Evolutionary conservation across 2,113 vertebrate genomes (phyloP).

Genomic region (Platycercus adscitus): DNA sequence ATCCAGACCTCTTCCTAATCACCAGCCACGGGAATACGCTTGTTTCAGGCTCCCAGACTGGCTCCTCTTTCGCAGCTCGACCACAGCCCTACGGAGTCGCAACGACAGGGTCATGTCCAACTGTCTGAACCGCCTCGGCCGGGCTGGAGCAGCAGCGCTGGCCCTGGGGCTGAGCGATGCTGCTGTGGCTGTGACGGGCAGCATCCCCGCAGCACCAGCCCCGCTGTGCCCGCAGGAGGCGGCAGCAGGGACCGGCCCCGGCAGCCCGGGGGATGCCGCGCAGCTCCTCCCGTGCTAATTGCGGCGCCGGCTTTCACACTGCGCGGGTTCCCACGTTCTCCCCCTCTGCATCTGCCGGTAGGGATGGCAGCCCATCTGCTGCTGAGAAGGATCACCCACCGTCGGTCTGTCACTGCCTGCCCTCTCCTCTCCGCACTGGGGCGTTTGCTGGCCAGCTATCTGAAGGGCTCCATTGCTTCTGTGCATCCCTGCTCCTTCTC

Average conservation of each 20-base stretch:
- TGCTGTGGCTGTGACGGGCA: neutral
- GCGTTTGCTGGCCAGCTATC: neutral
- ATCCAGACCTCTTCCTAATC: neutral
- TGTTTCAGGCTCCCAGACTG: neutral
- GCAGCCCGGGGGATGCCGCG: neutral
- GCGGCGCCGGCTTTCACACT: neutral
- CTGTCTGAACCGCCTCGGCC: neutral
- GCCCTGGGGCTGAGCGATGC: neutral
- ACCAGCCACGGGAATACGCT: neutral
- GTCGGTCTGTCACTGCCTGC: rapidly evolving
- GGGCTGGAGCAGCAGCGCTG: neutral
- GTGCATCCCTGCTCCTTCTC: rapidly evolving
- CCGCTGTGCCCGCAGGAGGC: neutral
- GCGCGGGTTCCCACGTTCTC: neutral
- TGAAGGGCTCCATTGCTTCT: neutral
- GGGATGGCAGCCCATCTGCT: slow-evolving; percentile 3
- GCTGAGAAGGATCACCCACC: neutral
- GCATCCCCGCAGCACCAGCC: neutral
- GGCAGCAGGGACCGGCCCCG: neutral
- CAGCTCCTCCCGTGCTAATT: neutral
- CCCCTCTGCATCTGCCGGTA: neutral
- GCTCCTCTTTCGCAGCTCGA: neutral
- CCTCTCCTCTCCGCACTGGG: neutral
- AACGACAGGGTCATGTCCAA: neutral
- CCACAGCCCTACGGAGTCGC: neutral